phyloP scores from a whole-genome alignment of 2,113 vertebrate species.

The Neotoma lepida region DNA sequence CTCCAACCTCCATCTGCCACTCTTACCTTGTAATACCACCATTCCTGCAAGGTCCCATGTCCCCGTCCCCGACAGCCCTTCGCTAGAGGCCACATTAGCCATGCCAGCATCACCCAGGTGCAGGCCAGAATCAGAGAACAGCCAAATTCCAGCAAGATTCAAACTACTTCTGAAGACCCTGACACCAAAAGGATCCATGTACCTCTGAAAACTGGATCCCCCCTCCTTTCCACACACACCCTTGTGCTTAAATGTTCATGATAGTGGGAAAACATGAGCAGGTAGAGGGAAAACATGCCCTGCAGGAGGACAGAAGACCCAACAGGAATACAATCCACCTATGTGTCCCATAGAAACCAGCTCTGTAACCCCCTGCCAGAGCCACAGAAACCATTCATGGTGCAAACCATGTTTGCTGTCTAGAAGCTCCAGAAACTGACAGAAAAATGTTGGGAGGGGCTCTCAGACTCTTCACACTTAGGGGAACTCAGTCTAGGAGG shows the following conservation, averaged over 20 bases:
- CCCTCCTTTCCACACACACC: no score
- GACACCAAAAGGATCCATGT: not conserved
- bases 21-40: not conserved
- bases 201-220: not conserved
- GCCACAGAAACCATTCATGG: not conserved
- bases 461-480: not conserved
- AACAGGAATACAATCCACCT: not conserved
- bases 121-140: not conserved
- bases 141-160: not conserved
- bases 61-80: accelerated
- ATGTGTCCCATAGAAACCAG: not conserved
- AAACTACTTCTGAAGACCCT: not conserved
- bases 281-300: not conserved
- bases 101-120: not conserved
- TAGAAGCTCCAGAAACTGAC: not conserved
- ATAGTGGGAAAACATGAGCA: not conserved
- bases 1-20: not conserved
- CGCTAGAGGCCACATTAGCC: not conserved
- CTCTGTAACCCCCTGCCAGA: not conserved
- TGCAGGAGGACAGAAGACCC: not conserved
- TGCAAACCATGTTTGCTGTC: not conserved
- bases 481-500: not conserved
- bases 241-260: not conserved
- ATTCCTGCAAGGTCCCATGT: not conserved
- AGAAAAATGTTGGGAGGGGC: not conserved